A percentile compares a stretch with the other conserved stretches of the same genome.
phyloP scores from a whole-genome alignment of 2,797 vertebrate genomes.

The Chaenodraco wilsoni region DNA sequence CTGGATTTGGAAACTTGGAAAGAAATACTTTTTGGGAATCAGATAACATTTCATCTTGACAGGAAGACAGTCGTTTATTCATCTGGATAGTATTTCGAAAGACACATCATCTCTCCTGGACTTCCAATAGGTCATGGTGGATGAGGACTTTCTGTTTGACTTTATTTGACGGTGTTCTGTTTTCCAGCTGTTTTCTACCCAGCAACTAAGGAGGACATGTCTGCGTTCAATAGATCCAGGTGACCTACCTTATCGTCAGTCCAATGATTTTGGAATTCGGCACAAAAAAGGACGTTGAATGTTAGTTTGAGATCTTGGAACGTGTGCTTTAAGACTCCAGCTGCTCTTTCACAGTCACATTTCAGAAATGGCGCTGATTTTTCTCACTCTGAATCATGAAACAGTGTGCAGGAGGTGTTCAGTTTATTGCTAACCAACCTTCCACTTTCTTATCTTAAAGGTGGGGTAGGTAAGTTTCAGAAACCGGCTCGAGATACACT shows the following conservation, averaged over 20 bases:
- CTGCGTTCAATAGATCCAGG: slow-evolving; percentile 66
- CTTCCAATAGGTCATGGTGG: slow-evolving; percentile 45
- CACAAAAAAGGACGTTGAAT: background rate
- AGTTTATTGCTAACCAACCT: background rate
- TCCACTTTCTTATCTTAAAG: background rate
- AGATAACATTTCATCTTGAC: slow-evolving; percentile 11
- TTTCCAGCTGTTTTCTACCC: slow-evolving; percentile 30
- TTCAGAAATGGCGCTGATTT: background rate
- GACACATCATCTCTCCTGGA: background rate
- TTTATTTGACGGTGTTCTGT: slow-evolving; percentile 24
- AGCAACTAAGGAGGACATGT: slow-evolving; percentile 57
- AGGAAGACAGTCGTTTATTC: background rate
- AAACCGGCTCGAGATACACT: no score
- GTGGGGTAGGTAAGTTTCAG: no score
- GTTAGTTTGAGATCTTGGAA: background rate
- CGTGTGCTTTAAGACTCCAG: no score
- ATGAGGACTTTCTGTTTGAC: slow-evolving; percentile 33
- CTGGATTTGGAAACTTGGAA: background rate
- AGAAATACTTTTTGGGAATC: slow-evolving; percentile 4
- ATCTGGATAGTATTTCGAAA: background rate
- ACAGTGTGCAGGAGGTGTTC: background rate
- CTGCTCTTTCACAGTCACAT: background rate
- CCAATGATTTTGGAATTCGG: background rate
- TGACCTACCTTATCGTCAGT: slow-evolving; percentile 45
- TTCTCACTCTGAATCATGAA: background rate